Conservation (phyloP, 1,140 invertebrate species). For the Manduca sexta region DNA sequence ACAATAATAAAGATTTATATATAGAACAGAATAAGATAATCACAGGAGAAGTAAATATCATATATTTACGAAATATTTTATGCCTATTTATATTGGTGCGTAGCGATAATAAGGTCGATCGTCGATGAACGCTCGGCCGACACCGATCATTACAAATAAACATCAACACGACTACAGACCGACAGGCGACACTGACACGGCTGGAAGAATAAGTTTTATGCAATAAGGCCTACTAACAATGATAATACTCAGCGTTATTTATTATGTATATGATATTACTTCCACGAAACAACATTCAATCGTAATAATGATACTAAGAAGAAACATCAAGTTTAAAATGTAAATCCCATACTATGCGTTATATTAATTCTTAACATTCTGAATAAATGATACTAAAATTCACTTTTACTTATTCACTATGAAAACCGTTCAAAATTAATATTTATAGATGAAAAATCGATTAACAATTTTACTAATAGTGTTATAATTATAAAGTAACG, state of each 20-base stretch:
- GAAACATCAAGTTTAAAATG: constrained; percentile 36
- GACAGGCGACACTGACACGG: too few relatives aligned
- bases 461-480: constrained; percentile 58
- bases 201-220: constrained; percentile 25
- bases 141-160: constrained; percentile 15
- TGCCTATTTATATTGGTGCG: constrained; percentile 1
- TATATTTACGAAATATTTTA: constrained; percentile 52
- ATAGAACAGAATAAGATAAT: constrained; percentile 56
- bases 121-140: constrained; percentile 5
- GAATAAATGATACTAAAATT: constrained; percentile 53
- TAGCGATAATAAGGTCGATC: too few relatives aligned
- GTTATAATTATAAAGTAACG: constrained; percentile 48
- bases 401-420: constrained; percentile 52
- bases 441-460: constrained; percentile 45
- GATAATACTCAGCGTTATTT: constrained; percentile 42
- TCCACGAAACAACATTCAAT: constrained; percentile 51
- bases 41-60: constrained; percentile 64
- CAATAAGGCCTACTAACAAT: constrained; percentile 45
- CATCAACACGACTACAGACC: constrained; percentile 21
- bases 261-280: constrained; percentile 39
- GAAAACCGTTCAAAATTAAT: constrained; percentile 53
- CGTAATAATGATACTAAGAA: constrained; percentile 53
- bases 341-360: constrained; percentile 42
- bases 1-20: constrained; percentile 44
- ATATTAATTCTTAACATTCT: constrained; percentile 19